Evolutionary conservation across 2,113 vertebrate species (phyloP), one percentile per base, ranked within the genome.

Genomic region (Oncorhynchus clarkii): DNA sequence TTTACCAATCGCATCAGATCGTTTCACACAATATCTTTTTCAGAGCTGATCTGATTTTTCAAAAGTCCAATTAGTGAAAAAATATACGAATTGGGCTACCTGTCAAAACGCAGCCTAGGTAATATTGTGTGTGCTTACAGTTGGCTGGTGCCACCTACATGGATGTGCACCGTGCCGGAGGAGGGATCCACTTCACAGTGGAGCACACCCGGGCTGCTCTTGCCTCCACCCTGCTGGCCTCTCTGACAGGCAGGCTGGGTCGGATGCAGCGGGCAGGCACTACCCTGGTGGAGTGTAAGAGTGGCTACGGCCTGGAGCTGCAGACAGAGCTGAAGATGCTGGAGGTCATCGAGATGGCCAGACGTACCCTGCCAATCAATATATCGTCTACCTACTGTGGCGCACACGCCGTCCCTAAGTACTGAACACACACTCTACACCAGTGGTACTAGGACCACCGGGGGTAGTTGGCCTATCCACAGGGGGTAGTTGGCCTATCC

Each of bases 221-320:
- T 0, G 89, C 94, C 74, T 89, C 94, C 0, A 91, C 95, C 80
- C 94, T 99, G 67, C 87, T 95, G 78, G 0, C 0, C 3, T 85
- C 90, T 4, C 86, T 99, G 39, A 77, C 86, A 3, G 72, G 94
- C 29, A 83, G 87, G 81, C 79, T 94, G 76, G 86, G 88, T 1
- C 93, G 95, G 67, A 97, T 98, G 97, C 73, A 90, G 84, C 85
- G 94, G 4, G 90, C 95, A 0, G 98, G 98, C 0, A 96, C 95
- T 67, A 99, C 97, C 0, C 84, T 99, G 89, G 95, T 95, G 65
- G 98, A 99, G 90, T 98, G 97, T 84, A 99, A 99, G 93, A 99
- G 95, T n/a, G 97, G 98, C 1, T 99, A 99, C 0, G 97, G 97
- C 57, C 90, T 99, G 26, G 88, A 95, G 77, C 82, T 96, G 71